phyloP scores from a whole-genome alignment of 1,140 invertebrate species.

The Neodiprion virginianus region DNA sequence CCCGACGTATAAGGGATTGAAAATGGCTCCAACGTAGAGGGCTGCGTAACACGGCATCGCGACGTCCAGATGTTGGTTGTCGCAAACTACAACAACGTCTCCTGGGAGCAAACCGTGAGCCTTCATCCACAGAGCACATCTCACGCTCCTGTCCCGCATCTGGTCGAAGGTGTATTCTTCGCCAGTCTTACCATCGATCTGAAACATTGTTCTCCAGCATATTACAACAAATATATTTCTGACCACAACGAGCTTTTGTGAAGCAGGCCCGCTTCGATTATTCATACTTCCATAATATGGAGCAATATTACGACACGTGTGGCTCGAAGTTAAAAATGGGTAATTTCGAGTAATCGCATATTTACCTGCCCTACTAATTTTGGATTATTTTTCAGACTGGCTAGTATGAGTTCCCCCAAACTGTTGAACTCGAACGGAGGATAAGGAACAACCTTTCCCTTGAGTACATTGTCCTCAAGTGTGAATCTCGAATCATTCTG shows the following conservation, averaged over 20 bases:
- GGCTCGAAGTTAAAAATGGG: no score
- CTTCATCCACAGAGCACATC: constrained; percentile 55
- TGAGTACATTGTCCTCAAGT: neutral
- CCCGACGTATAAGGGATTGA: constrained; percentile 31
- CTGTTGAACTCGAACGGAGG: neutral
- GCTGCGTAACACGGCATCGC: constrained; percentile 58
- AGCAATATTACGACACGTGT: no score
- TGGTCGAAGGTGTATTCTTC: constrained; percentile 53
- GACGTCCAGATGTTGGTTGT: constrained; percentile 58
- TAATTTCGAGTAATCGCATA: no score
- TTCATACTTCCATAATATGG: neutral
- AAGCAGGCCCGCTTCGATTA: neutral
- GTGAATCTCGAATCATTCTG: neutral
- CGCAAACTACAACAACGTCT: constrained; percentile 56
- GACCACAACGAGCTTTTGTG: neutral
- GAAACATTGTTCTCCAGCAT: neutral
- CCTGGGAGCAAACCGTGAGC: constrained; percentile 52
- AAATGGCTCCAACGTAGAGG: constrained; percentile 53
- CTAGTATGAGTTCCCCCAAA: neutral
- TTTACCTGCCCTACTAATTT: neutral
- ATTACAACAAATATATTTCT: neutral
- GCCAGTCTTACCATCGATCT: constrained; percentile 58
- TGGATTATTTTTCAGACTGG: neutral
- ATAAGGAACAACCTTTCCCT: neutral
- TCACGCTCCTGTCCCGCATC: constrained; percentile 50